phyloP scores from a whole-genome alignment of 2,888 invertebrate genomes.

The Rotaria sp. region DNA sequence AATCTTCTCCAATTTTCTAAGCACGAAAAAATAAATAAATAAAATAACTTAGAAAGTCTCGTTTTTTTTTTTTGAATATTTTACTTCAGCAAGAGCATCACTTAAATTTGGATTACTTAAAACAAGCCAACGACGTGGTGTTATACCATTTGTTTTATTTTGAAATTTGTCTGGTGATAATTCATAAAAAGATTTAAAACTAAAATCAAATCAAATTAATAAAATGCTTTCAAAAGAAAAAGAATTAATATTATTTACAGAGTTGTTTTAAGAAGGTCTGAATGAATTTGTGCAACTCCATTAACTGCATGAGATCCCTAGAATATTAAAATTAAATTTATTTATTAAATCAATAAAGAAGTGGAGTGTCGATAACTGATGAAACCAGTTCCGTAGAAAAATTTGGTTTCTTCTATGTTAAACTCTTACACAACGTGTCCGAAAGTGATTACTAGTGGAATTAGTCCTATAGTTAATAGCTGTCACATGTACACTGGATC shows the following conservation, averaged over 20 bases:
- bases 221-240: background rate
- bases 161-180: conserved; percentile 92
- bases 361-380: too few species aligned
- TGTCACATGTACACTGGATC: too few species aligned
- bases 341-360: too few species aligned
- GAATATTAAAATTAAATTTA: background rate
- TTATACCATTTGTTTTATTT: conserved; percentile 98
- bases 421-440: too few species aligned
- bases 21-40: conserved; percentile 43
- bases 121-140: conserved; percentile 86
- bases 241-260: conserved; percentile 53
- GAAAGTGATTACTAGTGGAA: too few species aligned
- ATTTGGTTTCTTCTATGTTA: too few species aligned
- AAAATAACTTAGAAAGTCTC: too few species aligned
- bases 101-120: conserved; percentile 91
- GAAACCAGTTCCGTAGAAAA: too few species aligned
- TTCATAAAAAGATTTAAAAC: conserved; percentile 83
- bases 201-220: background rate
- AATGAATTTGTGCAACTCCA: conserved; percentile 93
- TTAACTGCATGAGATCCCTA: conserved; percentile 66
- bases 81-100: conserved; percentile 77
- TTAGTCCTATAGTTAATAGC: too few species aligned
- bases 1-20: conserved; percentile 76
- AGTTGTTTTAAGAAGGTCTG: conserved; percentile 82
- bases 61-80: too few species aligned